These are phyloP conservation scores for Leptinotarsa defecta DNA, from an alignment of 1,140 invertebrate genomes.

Conservation along the genomic window DNA sequence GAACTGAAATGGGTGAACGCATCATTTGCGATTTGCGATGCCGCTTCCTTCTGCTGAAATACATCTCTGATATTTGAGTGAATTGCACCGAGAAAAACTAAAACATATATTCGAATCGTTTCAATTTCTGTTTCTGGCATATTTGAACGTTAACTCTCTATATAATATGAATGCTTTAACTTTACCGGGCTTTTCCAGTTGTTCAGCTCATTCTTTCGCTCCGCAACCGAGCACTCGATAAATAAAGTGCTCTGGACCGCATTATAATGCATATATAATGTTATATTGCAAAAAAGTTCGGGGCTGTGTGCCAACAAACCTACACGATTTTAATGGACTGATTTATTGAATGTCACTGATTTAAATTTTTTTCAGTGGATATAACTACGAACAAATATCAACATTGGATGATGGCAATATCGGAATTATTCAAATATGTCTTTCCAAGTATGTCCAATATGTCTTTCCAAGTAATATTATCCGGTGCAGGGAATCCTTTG, in stretches of 20 bases:
- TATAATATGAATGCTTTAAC: constrained; percentile 57
- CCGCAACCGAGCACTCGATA: constrained; percentile 31
- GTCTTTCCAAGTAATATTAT: no score
- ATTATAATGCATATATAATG: constrained; percentile 57
- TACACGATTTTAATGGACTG: constrained; percentile 1
- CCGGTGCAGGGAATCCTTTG: no score
- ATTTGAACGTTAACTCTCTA: constrained; percentile 57
- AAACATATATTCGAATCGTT: constrained; percentile 55
- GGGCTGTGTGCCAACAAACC: constrained; percentile 39
- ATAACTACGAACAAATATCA: no score
- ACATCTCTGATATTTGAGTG: constrained; percentile 37
- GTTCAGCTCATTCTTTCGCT: constrained; percentile 46
- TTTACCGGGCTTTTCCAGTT: constrained; percentile 48
- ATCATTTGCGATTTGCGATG: constrained; percentile 27
- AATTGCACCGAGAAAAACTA: constrained; percentile 48
- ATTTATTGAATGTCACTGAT: not conserved
- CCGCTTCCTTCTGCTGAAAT: constrained; percentile 20
- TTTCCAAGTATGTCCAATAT: no score
- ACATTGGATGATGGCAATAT: no score
- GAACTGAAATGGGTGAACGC: constrained; percentile 16
- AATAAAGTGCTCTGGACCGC: constrained; percentile 43
- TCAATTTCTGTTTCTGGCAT: constrained; percentile 56
- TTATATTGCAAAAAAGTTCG: constrained; percentile 55
- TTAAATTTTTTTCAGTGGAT: no score
- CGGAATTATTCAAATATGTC: no score